phyloP scores from a whole-genome alignment of 2,888 invertebrate species.

The Phaedon cochleariae region DNA sequence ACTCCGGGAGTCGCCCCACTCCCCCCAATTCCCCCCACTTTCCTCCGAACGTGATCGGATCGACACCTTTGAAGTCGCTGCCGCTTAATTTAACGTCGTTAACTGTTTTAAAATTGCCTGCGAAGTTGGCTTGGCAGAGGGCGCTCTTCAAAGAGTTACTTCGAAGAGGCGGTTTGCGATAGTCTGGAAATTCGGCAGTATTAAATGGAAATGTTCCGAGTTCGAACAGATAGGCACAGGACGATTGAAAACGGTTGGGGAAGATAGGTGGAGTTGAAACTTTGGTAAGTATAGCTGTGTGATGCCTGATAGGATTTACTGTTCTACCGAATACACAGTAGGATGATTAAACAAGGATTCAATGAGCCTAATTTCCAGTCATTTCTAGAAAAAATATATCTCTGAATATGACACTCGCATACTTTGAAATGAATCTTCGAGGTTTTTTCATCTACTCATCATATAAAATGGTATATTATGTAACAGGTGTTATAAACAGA shows the following conservation, averaged over 20 bases:
- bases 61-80: slow-evolving; percentile 58
- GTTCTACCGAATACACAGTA: too few species aligned
- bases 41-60: slow-evolving; percentile 51
- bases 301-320: too few species aligned
- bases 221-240: not conserved
- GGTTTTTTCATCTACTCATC: too few species aligned
- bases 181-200: slow-evolving; percentile 19
- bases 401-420: too few species aligned
- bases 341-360: too few species aligned
- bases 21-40: slow-evolving; percentile 34
- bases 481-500: too few species aligned
- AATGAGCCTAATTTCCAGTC: too few species aligned
- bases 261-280: not conserved
- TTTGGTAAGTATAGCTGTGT: too few species aligned
- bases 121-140: slow-evolving; percentile 46
- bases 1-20: slow-evolving; percentile 35
- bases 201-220: not conserved
- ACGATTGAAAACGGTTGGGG: not conserved
- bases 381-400: too few species aligned
- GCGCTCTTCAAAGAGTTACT: not conserved
- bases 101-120: slow-evolving; percentile 54
- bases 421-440: too few species aligned
- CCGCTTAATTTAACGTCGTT: slow-evolving; percentile 59
- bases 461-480: too few species aligned
- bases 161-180: slow-evolving; percentile 29